These are phyloP conservation scores for Acropternis orthonyx DNA, from an alignment of 2,797 vertebrate species.

Conservation along the genomic window DNA sequence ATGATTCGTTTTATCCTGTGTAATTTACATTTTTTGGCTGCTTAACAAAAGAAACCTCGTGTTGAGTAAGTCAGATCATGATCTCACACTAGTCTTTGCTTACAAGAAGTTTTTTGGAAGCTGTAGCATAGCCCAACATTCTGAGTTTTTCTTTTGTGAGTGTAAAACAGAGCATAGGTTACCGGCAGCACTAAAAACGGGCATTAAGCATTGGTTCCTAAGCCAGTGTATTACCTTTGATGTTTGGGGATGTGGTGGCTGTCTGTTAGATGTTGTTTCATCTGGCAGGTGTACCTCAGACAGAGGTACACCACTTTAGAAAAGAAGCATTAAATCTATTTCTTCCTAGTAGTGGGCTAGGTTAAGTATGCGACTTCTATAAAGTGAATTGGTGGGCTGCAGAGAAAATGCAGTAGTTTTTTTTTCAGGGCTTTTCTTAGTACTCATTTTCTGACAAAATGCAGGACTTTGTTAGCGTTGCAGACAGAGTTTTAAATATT, in stretches of 20 bases:
- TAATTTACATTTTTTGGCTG: slow-evolving; percentile 63
- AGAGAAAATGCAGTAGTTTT: neutral
- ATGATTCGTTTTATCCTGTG: slow-evolving; percentile 31
- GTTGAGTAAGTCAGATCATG: slow-evolving; percentile 29
- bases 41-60: slow-evolving; percentile 52
- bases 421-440: neutral
- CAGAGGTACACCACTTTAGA: neutral
- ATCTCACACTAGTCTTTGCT: slow-evolving; percentile 18
- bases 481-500: neutral
- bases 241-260: neutral
- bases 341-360: neutral
- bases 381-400: neutral
- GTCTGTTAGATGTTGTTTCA: neutral
- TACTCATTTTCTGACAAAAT: neutral
- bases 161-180: neutral
- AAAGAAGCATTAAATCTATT: neutral
- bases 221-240: fast-evolving
- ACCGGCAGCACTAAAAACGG: neutral
- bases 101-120: slow-evolving; percentile 7
- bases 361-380: neutral
- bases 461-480: neutral
- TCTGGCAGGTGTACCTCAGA: neutral
- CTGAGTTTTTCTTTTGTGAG: slow-evolving; percentile 9
- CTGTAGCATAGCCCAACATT: neutral
- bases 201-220: neutral